phyloP scores from a whole-genome alignment of 2,113 vertebrate genomes.

The Anguilla japonica region DNA sequence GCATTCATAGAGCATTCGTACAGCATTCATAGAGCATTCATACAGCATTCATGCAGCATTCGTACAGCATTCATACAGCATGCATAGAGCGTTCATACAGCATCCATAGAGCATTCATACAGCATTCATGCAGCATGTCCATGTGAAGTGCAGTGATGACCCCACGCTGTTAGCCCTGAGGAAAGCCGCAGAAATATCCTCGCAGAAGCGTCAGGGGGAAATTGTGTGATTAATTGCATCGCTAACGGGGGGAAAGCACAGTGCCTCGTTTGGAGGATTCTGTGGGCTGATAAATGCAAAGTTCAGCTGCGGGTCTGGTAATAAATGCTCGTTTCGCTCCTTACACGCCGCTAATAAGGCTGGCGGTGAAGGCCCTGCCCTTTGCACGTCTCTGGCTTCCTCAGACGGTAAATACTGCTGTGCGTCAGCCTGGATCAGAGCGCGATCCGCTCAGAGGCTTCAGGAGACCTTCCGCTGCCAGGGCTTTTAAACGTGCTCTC shows the following conservation, averaged over 20 bases:
- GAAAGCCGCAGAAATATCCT: too few species aligned
- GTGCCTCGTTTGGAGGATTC: not conserved
- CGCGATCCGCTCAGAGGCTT: not conserved
- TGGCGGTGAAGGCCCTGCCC: not conserved
- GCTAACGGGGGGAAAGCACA: not conserved
- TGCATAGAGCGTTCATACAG: too few species aligned
- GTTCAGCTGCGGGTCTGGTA: not conserved
- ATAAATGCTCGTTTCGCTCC: not conserved
- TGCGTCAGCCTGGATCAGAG: not conserved
- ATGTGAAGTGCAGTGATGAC: too few species aligned
- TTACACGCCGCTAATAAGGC: not conserved
- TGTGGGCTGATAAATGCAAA: not conserved
- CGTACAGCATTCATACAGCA: too few species aligned
- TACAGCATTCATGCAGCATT: too few species aligned
- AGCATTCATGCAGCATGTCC: too few species aligned
- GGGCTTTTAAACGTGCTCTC: not conserved
- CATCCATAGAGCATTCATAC: too few species aligned
- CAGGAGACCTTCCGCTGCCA: not conserved
- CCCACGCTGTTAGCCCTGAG: too few species aligned
- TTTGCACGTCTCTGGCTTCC: not conserved
- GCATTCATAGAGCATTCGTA: too few species aligned
- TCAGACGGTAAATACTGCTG: not conserved
- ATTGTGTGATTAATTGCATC: too few species aligned
- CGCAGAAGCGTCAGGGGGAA: too few species aligned
- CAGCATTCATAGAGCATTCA: too few species aligned